Base-by-base conservation (phyloP, 2,888 invertebrate genomes). In the Cantharis rustica region DNA sequence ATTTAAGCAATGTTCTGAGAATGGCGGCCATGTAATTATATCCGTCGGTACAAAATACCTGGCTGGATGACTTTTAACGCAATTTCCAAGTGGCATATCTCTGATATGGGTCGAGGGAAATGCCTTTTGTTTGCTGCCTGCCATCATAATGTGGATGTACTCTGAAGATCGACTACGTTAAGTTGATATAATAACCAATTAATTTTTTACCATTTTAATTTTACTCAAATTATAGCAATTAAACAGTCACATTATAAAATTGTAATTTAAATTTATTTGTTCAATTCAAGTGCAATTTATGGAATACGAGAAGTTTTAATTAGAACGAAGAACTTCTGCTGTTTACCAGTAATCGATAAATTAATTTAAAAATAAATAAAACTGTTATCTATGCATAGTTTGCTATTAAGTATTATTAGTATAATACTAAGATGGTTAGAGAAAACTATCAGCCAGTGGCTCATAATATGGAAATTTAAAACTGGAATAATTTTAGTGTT, bases 1-100 rank as follows among this genome's bases (percentile, higher is more conserved):
- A 77, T 79, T 80, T 81, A 78, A 78, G 78, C 76, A 73, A 83
- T 81, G 81, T 86, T 86, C 85, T 81, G 81, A 81, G 85, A 86
- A 85, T 86, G 85, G 86, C 85, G 84, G 84, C 84, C 85, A 81
- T 86, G 85, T 87, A 87, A 87, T 86, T 86, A 87, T 86, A 84
- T 84, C 84, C 84, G 82, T 83, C 80, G 83, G 83, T 83, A 82
- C 82, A 79, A 84, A 85, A 85, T 86, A 86, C 86, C 86, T 86
- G 86, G 81, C 84, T 84, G 84, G 85, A 86, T 87, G 87, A 87
- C 88, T 87, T 87, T 87, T 87, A 88, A 87, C 88, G 88, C 88
- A 88, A 88, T 88, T 87, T 87, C 85, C 83, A 87, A 87, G 86
- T 87, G 87, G 87, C 88, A 87, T 86, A 87, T 87, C 86, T 86